Base-by-base conservation (phyloP, 2,888 invertebrate genomes). In the Agrotis exclamationis region DNA sequence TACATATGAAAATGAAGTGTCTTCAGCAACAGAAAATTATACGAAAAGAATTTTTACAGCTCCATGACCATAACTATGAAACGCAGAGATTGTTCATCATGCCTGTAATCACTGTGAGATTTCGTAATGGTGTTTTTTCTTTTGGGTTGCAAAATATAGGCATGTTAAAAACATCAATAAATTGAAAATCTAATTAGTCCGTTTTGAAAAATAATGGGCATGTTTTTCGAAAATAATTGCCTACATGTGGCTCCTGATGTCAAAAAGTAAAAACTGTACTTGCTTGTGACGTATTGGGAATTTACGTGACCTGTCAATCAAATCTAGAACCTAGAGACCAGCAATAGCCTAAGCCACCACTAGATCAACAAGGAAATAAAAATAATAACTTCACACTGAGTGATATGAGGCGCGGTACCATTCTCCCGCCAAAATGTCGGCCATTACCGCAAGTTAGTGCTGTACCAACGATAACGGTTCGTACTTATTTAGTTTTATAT, bases 351-450 rank as follows among this genome's bases (percentile, higher is more conserved):
- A 14, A 20, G 9, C 20, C 5, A 39, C 6, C 39, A 39, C 9
- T 14, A 44, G 16, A 16, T 0, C 16, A 44, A 24, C 20, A 20
- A 39, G 39, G 39, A 39, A 39, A 39, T 39, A 86, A 82, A 70
- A 82, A 80, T 82, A 84, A 83, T 80, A 83, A 64, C 74, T 66
- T 76, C 65, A 70, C 60, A 56, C 65, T 68, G 72, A 50, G 74
- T 74, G 72, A 84, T 86, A 85, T 76, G 78, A 48, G 74, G 72
- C 83, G 84, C 70, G 79, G 74, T 76, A 70, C 74, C 85, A 85
- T 89, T 89, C 87, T 80, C 82, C 85, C 82, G 82, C 71, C 72
- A 80, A 89, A 90, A 88, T 85, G 85, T 83, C 83, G 54, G 79
- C 75, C 79, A 78, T 85, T 85, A 84, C 74, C 67, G 74, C 85